Percentiles rank a stretch among this genome's conserved stretches.
These are phyloP conservation scores for Trilocha varians DNA, from an alignment of 2,888 invertebrate species.

Conservation along the genomic window DNA sequence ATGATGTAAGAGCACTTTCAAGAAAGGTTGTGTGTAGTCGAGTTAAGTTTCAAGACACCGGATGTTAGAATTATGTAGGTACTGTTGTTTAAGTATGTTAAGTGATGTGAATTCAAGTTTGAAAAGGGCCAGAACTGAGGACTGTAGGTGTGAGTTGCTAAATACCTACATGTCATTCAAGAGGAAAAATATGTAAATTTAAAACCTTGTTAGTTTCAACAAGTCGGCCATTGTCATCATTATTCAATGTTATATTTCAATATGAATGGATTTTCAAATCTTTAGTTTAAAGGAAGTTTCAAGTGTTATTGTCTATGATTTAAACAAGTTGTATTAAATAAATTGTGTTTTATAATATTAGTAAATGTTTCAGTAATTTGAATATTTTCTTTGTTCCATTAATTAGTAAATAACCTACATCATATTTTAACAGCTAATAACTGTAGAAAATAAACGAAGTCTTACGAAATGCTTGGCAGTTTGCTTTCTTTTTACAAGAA, in stretches of 20 bases:
- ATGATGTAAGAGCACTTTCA: too few species aligned
- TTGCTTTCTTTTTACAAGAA: not conserved
- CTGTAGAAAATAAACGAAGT: too few species aligned
- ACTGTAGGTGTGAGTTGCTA: constrained; percentile 35
- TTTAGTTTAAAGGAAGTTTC: not conserved
- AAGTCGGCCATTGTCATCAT: constrained; percentile 21
- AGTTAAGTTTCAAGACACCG: too few species aligned
- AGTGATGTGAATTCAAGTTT: not conserved
- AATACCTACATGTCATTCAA: constrained; percentile 23
- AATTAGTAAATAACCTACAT: too few species aligned
- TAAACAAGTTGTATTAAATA: too few species aligned
- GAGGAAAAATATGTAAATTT: constrained; percentile 29
- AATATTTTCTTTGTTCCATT: too few species aligned
- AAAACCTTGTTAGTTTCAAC: constrained; percentile 18
- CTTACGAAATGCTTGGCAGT: not conserved
- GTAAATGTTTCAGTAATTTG: too few species aligned
- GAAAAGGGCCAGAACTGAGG: not conserved
- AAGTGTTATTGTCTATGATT: not conserved
- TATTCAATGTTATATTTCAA: constrained; percentile 24
- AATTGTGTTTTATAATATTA: too few species aligned
- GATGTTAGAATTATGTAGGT: too few species aligned
- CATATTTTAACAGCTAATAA: too few species aligned
- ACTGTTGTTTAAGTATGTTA: not conserved
- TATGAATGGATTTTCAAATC: constrained; percentile 8
- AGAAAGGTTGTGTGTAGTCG: too few species aligned